Evolutionary conservation across 2,113 vertebrate genomes (phyloP).

Genomic region (Prolemur simus): DNA sequence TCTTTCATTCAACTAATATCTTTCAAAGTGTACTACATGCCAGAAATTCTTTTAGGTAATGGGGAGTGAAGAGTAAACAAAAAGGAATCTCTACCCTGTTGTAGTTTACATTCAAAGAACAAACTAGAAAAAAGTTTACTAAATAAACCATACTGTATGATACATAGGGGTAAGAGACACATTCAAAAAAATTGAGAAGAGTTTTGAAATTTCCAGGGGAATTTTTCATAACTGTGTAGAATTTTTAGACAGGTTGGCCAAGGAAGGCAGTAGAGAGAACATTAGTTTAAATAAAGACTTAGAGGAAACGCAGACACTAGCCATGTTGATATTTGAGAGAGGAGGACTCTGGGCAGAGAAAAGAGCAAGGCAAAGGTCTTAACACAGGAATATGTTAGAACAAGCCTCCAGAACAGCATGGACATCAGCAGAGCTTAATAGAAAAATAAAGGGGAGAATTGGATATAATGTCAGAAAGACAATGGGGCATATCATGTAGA

Average conservation of each 20-base stretch:
- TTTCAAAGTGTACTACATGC: too few relatives aligned
- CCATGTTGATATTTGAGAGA: neutral
- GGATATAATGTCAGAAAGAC: neutral
- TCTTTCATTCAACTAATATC: neutral
- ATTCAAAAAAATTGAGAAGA: neutral
- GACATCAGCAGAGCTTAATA: too few relatives aligned
- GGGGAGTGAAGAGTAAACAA: neutral
- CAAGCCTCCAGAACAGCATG: too few relatives aligned
- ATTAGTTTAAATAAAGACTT: neutral
- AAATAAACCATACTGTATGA: neutral
- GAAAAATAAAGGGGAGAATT: neutral
- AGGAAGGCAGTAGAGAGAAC: neutral
- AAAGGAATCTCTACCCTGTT: neutral
- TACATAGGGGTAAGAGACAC: neutral
- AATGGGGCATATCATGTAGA: too few relatives aligned
- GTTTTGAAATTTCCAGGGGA: neutral
- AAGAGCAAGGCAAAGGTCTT: neutral
- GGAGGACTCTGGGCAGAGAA: neutral
- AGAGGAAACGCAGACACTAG: too few relatives aligned
- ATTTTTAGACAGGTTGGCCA: neutral
- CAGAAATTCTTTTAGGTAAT: neutral
- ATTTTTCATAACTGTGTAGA: neutral
- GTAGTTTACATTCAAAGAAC: neutral
- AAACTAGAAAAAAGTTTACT: neutral
- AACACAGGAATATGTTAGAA: neutral